phyloP scores from a whole-genome alignment of 2,888 invertebrate genomes.

The Adela reaumurella region DNA sequence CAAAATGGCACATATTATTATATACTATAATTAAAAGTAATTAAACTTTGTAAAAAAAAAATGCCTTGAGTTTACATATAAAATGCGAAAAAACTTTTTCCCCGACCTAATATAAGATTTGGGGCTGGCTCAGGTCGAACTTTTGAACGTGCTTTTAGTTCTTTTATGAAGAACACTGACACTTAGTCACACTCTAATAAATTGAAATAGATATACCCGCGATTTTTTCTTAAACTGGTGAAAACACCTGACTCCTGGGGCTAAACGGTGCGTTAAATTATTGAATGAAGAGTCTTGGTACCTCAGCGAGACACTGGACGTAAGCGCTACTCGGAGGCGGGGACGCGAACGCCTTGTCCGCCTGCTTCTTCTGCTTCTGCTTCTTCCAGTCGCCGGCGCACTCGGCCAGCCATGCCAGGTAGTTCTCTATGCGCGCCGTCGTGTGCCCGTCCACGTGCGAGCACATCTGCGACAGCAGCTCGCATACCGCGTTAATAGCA shows the following conservation, averaged over 20 bases:
- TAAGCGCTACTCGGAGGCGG: constrained; percentile 42
- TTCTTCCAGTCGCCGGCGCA: constrained; percentile 49
- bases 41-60: too few relatives aligned
- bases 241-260: constrained; percentile 39
- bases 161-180: too few relatives aligned
- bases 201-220: not conserved
- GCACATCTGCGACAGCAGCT: constrained; percentile 77
- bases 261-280: constrained; percentile 20
- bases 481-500: constrained; percentile 64
- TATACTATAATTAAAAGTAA: too few relatives aligned
- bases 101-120: too few relatives aligned
- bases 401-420: constrained; percentile 69
- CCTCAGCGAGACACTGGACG: constrained; percentile 77
- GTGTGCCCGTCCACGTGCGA: constrained; percentile 51
- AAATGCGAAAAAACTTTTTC: too few relatives aligned
- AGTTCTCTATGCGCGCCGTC: constrained; percentile 59
- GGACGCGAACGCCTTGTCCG: constrained; percentile 33
- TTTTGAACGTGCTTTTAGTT: too few relatives aligned
- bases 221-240: not conserved
- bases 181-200: too few relatives aligned
- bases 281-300: constrained; percentile 28
- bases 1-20: too few relatives aligned
- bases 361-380: constrained; percentile 28
- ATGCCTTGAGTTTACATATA: too few relatives aligned
- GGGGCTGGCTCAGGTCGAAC: not conserved